Evolutionary conservation across 2,888 invertebrate species (phyloP).

Genomic region (Corbicula japonica): DNA sequence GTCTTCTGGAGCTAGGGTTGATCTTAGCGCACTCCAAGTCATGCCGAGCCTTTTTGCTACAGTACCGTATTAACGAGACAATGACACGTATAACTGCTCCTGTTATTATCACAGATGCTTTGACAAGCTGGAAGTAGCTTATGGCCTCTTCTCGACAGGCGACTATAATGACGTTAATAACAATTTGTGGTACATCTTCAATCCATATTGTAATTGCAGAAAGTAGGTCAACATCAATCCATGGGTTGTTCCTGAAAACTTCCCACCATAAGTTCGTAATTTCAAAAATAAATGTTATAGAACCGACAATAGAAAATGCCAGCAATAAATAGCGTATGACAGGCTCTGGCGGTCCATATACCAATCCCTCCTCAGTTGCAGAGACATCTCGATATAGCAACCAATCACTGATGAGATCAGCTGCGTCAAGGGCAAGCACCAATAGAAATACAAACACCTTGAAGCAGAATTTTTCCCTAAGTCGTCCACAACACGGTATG

Average conservation of each 20-base stretch:
- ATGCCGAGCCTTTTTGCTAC: conserved; percentile 62
- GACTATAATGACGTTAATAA: conserved; percentile 73
- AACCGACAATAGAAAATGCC: conserved; percentile 72
- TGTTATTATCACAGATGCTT: conserved; percentile 73
- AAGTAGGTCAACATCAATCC: conserved; percentile 69
- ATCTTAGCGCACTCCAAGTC: conserved; percentile 63
- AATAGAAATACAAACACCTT: conserved; percentile 68
- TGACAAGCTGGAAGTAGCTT: conserved; percentile 75
- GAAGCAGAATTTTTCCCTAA: conserved; percentile 63
- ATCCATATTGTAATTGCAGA: conserved; percentile 72
- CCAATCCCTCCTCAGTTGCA: conserved; percentile 68
- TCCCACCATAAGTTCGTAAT: conserved; percentile 68
- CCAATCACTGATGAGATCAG: conserved; percentile 76
- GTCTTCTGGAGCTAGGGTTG: conserved; percentile 62
- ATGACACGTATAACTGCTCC: conserved; percentile 74
- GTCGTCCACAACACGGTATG: conserved; percentile 57
- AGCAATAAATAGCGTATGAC: conserved; percentile 57
- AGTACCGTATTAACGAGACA: conserved; percentile 70
- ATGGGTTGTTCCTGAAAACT: conserved; percentile 63
- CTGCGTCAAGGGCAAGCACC: conserved; percentile 68
- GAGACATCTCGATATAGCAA: conserved; percentile 69
- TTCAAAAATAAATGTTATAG: conserved; percentile 70
- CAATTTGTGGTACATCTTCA: conserved; percentile 74
- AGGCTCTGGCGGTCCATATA: conserved; percentile 71
- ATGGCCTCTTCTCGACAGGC: conserved; percentile 75